These are phyloP conservation scores for Steinernema carpocapsae DNA, from an alignment of 2,888 invertebrate species.

Conservation along the genomic window DNA sequence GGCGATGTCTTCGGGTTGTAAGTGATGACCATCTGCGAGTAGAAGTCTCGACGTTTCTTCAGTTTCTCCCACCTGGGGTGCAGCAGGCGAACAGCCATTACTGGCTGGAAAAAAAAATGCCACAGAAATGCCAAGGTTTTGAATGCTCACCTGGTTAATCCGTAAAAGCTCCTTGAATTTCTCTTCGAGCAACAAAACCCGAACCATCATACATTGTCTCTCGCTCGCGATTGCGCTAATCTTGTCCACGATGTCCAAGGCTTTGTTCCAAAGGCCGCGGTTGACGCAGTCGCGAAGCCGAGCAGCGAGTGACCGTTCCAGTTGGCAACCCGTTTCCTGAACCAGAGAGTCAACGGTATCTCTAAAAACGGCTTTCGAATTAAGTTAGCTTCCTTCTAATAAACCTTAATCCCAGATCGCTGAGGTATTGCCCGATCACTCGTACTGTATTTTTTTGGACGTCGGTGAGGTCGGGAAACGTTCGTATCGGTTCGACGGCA, in stretches of 20 bases:
- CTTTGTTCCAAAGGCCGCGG: conserved; percentile 52
- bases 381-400: background rate
- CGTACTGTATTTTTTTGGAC: conserved; percentile 54
- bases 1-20: background rate
- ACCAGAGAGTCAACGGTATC: conserved; percentile 60
- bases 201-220: conserved; percentile 44
- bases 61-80: conserved; percentile 48
- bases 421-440: conserved; percentile 62
- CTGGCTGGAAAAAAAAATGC: conserved; percentile 37
- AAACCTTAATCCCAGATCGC: conserved; percentile 58
- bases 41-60: conserved; percentile 42
- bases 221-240: conserved; percentile 36
- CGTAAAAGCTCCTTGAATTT: conserved; percentile 50
- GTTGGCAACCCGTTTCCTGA: conserved; percentile 61
- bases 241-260: conserved; percentile 48
- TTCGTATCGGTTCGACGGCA: conserved; percentile 1
- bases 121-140: background rate
- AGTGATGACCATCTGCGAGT: conserved; percentile 38
- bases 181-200: conserved; percentile 55
- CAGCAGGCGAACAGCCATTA: conserved; percentile 48
- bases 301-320: conserved; percentile 55
- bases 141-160: conserved; percentile 41
- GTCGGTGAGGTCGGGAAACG: conserved; percentile 41
- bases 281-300: conserved; percentile 38
- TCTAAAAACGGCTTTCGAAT: conserved; percentile 43